Base-by-base conservation (phyloP, 2,113 vertebrate species). In the Neodon shergylaensis region DNA sequence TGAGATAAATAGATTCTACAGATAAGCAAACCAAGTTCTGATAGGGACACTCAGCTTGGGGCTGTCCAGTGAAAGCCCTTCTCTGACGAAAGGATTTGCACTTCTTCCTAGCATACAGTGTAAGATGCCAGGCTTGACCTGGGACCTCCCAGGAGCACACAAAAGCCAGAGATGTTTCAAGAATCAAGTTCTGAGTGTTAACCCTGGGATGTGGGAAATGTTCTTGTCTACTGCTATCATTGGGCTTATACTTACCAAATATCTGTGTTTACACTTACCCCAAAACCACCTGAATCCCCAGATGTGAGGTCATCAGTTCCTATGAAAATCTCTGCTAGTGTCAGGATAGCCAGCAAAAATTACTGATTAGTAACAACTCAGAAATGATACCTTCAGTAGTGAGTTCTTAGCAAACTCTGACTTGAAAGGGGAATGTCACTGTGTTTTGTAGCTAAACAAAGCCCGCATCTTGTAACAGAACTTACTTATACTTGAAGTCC, bases 401-500 rank as follows among this genome's bases (percentile, higher is more conserved):
- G 73, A 79, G 54, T 73, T 92, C 52, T 88, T 95, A 39, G 96
- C 86, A 93, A 88, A 76, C 11, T 94, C 76, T 86, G 68, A 58
- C 72, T 96, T 96, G 85, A 96, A 72, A 98, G 97, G 92, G 96
- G 91, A 93, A 92, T 94, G 97, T 92, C 66, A 82, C 39, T 58
- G 95, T 76, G 96, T 77, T 97, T 95, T 97, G 95, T 97, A 98
- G 93, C 95, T 96, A 98, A 98, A 98, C 97, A 98, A 98, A 98
- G 97, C 54, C 98, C 96, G 92, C 96, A 96, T 97, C 97, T 98
- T 97, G 65, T 97, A 98, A 98, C 96, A 97, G 93, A 96, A 98
- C 93, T 98, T 98, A 98, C 98, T 98, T 98, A 98, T 98, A 98
- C 97, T 96, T 98, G 92, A 98, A 97, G 96, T 97, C 3, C 97